Percentiles rank a stretch among this genome's conserved stretches.
phyloP scores from a whole-genome alignment of 2,797 vertebrate genomes.

The Paguma larvata region DNA sequence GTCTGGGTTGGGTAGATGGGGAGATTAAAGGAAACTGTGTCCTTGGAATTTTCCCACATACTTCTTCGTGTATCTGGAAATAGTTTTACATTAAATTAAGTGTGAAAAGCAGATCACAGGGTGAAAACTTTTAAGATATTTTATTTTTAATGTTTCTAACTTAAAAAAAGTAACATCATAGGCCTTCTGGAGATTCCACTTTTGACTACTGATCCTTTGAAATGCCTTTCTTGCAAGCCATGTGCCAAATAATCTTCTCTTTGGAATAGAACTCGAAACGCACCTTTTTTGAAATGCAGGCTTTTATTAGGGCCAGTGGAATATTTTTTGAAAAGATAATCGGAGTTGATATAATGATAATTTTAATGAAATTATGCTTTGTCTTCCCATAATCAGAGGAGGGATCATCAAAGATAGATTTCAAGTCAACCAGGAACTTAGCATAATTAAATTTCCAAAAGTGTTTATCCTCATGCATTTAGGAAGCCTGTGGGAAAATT shows the following conservation, averaged over 20 bases:
- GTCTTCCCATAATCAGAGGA: neutral
- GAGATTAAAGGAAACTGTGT: neutral
- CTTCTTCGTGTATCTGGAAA: constrained; percentile 21
- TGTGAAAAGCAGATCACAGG: neutral
- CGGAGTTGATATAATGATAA: neutral
- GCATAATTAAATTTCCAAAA: neutral
- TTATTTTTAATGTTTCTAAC: neutral
- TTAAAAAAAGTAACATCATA: neutral
- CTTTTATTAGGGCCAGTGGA: neutral
- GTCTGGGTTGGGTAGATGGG: neutral
- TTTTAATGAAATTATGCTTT: constrained; percentile 9
- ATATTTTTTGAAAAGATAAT: neutral
- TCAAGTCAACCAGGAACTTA: neutral
- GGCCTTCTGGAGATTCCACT: neutral
- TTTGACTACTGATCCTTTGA: neutral
- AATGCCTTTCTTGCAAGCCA: neutral
- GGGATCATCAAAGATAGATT: neutral
- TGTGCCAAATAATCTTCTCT: neutral
- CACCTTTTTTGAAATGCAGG: neutral
- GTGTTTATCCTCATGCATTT: neutral
- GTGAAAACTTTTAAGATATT: neutral
- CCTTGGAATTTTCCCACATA: neutral
- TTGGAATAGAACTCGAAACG: neutral
- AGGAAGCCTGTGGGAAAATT: neutral
- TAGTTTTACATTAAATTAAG: constrained; percentile 38